Evolutionary conservation across 2,888 invertebrate genomes (phyloP).

Genomic region (Acanthosepion esculentum): DNA sequence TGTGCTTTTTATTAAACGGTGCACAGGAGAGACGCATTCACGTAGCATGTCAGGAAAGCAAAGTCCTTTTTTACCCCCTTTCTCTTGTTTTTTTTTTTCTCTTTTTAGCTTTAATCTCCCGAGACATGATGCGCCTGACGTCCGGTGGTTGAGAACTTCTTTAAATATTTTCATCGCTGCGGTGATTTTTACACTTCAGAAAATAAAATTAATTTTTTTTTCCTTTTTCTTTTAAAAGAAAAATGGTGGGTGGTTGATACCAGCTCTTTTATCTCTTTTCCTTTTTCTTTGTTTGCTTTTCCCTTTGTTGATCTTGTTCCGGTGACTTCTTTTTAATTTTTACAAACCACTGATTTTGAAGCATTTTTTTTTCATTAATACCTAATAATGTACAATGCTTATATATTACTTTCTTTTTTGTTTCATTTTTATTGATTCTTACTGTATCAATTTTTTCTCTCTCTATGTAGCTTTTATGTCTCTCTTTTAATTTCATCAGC

Average conservation of each 20-base stretch:
- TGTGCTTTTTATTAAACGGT: background rate
- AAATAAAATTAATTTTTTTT: background rate
- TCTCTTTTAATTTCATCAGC: background rate
- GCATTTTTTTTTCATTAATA: background rate
- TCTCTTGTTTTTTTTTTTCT: background rate
- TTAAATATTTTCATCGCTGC: constrained; percentile 6
- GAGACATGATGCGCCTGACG: constrained; percentile 11
- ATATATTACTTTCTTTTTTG: background rate
- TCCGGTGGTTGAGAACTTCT: background rate
- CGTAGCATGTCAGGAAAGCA: background rate
- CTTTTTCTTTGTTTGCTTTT: background rate
- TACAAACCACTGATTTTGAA: constrained; percentile 6
- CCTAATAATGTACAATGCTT: background rate
- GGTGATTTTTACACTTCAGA: constrained; percentile 11
- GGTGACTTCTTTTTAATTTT: background rate
- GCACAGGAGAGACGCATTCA: background rate
- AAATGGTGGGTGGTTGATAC: background rate
- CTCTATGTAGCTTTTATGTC: background rate
- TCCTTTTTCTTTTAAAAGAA: background rate
- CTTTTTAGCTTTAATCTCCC: background rate
- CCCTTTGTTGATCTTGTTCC: background rate
- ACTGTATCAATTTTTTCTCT: background rate
- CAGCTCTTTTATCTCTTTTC: background rate
- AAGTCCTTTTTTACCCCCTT: background rate
- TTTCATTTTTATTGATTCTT: background rate